phyloP scores from a whole-genome alignment of 2,113 vertebrate species.

The Lepisosteus osseus region DNA sequence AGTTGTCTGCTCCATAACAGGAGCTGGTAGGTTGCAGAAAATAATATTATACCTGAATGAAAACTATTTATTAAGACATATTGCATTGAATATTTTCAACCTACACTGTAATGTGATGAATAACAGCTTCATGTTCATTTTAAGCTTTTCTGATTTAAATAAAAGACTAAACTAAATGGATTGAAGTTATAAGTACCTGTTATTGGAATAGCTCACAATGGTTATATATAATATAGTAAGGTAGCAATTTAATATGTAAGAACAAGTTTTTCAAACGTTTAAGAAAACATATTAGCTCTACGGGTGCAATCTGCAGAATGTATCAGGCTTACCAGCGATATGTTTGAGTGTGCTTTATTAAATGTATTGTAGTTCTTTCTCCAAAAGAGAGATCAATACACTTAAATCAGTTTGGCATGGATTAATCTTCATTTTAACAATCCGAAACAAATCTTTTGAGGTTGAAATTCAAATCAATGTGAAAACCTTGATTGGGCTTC shows the following conservation, averaged over 20 bases:
- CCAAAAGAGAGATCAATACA: neutral
- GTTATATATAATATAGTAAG: too few relatives aligned
- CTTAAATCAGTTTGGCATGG: conserved; percentile 2
- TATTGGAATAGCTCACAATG: too few relatives aligned
- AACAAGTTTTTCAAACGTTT: too few relatives aligned
- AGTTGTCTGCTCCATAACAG: neutral
- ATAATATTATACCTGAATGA: neutral
- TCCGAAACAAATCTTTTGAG: conserved; percentile 18
- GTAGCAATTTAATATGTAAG: too few relatives aligned
- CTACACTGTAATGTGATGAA: neutral
- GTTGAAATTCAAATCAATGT: conserved; percentile 3
- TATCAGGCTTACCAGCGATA: too few relatives aligned
- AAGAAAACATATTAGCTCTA: too few relatives aligned
- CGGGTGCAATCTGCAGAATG: too few relatives aligned
- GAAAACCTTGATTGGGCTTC: conserved; percentile 3
- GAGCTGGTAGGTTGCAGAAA: neutral
- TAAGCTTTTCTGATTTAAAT: neutral
- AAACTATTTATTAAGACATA: neutral
- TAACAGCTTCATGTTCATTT: neutral
- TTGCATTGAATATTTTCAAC: neutral
- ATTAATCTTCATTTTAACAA: conserved; percentile 1
- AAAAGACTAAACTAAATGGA: neutral
- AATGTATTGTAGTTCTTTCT: neutral
- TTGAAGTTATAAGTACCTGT: too few relatives aligned
- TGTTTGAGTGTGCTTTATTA: too few relatives aligned